Percentiles rank a stretch among this genome's conserved stretches.
Conservation (phyloP, 2,888 invertebrate species). For the Tuberolachnus salignus region DNA sequence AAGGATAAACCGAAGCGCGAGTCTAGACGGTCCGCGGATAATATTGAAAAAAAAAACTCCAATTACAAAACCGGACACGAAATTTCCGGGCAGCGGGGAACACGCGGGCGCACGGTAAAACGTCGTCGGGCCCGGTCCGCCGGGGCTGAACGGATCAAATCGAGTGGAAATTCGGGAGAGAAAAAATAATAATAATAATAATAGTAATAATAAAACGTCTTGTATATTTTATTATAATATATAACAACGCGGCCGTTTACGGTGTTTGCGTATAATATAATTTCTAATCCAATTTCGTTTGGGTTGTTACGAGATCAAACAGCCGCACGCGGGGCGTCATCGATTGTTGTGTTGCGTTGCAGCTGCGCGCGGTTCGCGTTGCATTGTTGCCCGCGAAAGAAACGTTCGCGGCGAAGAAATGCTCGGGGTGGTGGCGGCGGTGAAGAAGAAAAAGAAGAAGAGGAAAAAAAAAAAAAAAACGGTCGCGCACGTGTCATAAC, state of each 20-base stretch:
- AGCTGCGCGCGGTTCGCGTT: conserved; percentile 6
- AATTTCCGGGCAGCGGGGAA: conserved; percentile 8
- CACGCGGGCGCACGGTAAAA: neutral
- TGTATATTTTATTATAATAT: neutral
- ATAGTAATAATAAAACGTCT: conserved; percentile 9
- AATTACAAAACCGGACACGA: conserved; percentile 22
- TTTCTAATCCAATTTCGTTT: conserved; percentile 56
- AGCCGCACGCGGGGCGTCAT: conserved; percentile 24
- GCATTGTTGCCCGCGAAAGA: conserved; percentile 1
- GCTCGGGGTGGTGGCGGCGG: neutral
- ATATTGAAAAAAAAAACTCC: too few relatives aligned
- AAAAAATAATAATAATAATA: neutral
- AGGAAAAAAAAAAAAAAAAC: conserved; percentile 30
- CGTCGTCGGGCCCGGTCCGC: neutral
- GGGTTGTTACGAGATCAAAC: conserved; percentile 54
- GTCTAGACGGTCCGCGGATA: too few relatives aligned
- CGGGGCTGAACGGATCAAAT: conserved; percentile 47
- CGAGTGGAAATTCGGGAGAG: conserved; percentile 38
- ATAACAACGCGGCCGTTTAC: conserved; percentile 33
- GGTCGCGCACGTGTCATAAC: conserved; percentile 51
- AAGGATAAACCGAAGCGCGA: too few relatives aligned
- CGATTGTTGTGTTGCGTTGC: conserved; percentile 34
- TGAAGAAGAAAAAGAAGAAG: neutral
- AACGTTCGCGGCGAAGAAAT: conserved; percentile 12
- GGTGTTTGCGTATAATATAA: conserved; percentile 56